Conservation (phyloP, 2,113 vertebrate genomes). For the Microcebus jonahi region DNA sequence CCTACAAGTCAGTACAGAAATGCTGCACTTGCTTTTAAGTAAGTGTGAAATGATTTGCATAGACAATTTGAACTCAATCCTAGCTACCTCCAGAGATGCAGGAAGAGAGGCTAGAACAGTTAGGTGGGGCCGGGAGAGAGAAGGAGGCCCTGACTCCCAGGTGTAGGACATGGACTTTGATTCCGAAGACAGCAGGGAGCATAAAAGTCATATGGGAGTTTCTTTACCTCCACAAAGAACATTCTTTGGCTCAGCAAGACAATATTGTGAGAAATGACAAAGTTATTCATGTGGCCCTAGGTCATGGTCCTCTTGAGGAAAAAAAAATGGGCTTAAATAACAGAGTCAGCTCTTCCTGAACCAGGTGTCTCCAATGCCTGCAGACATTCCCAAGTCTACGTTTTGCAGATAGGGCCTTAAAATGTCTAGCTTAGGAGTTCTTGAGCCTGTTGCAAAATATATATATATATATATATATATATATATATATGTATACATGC, state of each 20-base stretch:
- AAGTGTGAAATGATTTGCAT: neutral
- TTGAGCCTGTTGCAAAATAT: neutral
- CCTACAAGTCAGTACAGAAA: neutral
- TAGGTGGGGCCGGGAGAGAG: neutral
- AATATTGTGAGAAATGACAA: neutral
- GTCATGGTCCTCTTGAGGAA: neutral
- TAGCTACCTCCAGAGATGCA: neutral
- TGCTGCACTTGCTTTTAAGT: neutral
- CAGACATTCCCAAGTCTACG: neutral
- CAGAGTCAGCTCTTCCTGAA: neutral
- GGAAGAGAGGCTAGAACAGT: neutral
- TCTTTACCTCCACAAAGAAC: neutral
- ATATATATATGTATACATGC: too few relatives aligned
- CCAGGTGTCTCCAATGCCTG: neutral
- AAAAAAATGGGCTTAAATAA: neutral
- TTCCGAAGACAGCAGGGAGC: neutral
- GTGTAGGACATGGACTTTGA: neutral
- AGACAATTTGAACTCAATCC: neutral
- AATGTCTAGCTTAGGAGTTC: neutral
- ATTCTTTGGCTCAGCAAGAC: conserved; percentile 8
- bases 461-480: too few relatives aligned
- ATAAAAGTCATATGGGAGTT: neutral
- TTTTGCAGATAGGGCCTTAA: neutral
- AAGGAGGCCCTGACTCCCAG: neutral
- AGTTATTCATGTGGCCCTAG: neutral